These are phyloP conservation scores for Cyprinodon diabolis DNA, from an alignment of 2,797 vertebrate species.

Conservation along the genomic window DNA sequence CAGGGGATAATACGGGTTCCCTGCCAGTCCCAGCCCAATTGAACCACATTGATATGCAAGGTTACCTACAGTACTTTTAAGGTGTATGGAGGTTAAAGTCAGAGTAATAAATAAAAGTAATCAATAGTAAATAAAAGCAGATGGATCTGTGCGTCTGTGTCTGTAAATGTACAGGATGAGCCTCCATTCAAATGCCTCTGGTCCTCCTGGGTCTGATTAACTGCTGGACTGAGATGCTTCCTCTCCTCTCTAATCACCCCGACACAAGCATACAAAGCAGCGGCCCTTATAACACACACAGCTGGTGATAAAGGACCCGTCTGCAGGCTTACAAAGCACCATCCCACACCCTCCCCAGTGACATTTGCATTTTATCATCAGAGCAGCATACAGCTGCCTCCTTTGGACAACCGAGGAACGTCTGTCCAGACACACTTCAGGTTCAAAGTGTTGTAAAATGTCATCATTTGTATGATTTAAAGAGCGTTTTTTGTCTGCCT, in stretches of 20 bases:
- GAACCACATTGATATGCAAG: not conserved
- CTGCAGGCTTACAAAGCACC: slow-evolving; percentile 32
- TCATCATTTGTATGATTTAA: slow-evolving; percentile 24
- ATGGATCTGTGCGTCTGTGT: not conserved
- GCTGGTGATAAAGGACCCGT: slow-evolving; percentile 18
- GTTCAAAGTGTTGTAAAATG: slow-evolving; percentile 17
- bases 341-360: not conserved
- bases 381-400: not conserved
- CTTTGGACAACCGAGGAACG: slow-evolving; percentile 10
- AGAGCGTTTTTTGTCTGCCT: slow-evolving; percentile 33
- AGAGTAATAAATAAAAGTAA: not conserved
- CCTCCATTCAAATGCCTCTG: not conserved
- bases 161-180: slow-evolving; percentile 24
- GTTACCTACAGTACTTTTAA: not conserved
- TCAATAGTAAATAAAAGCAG: not conserved
- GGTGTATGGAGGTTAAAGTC: not conserved
- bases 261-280: slow-evolving; percentile 19
- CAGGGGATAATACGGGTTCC: not conserved
- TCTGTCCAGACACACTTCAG: not conserved
- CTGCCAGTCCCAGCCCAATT: not conserved
- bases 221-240: slow-evolving; percentile 26
- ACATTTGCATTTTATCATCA: slow-evolving; percentile 33
- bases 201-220: slow-evolving; percentile 60
- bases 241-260: slow-evolving; percentile 40
- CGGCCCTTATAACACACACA: slow-evolving; percentile 29